Evolutionary conservation across 2,797 vertebrate species (phyloP).

Genomic region (Anniella stebbinsi): DNA sequence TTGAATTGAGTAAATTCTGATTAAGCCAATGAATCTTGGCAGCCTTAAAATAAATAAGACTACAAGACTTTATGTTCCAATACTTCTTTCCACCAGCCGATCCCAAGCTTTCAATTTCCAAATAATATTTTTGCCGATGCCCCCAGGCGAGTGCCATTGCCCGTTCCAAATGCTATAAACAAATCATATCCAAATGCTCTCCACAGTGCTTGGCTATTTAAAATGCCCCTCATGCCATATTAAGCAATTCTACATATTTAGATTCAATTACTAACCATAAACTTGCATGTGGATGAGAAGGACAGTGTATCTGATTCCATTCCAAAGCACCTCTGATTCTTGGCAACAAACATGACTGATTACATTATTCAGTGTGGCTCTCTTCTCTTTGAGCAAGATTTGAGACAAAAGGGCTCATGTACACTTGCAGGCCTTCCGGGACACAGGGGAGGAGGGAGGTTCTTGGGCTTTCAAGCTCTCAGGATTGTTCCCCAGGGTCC

Average conservation of each 20-base stretch:
- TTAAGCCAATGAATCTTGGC: not conserved
- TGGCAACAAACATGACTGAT: constrained; percentile 30
- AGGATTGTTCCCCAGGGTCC: too few species aligned
- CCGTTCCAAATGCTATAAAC: constrained; percentile 53
- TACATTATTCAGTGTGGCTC: constrained; percentile 49
- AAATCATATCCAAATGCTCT: not conserved
- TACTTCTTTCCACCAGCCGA: not conserved
- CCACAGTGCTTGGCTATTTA: constrained; percentile 32
- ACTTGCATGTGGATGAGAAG: constrained; percentile 16
- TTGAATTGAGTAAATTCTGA: not conserved
- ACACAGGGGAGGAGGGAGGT: too few species aligned
- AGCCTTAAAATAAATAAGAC: not conserved
- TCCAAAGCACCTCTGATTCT: constrained; percentile 33
- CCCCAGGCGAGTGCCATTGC: constrained; percentile 3
- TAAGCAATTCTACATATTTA: constrained; percentile 24
- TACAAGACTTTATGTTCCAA: not conserved
- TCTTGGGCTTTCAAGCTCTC: too few species aligned
- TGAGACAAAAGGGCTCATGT: constrained; percentile 41
- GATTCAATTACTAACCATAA: constrained; percentile 55
- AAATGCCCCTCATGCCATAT: constrained; percentile 50
- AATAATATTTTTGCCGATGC: constrained; percentile 7
- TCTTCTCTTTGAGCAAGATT: constrained; percentile 23
- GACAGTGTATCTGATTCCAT: constrained; percentile 9
- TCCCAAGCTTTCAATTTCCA: not conserved
- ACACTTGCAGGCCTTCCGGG: too few species aligned